phyloP scores from a whole-genome alignment of 2,797 vertebrate species.

The Paguma larvata region DNA sequence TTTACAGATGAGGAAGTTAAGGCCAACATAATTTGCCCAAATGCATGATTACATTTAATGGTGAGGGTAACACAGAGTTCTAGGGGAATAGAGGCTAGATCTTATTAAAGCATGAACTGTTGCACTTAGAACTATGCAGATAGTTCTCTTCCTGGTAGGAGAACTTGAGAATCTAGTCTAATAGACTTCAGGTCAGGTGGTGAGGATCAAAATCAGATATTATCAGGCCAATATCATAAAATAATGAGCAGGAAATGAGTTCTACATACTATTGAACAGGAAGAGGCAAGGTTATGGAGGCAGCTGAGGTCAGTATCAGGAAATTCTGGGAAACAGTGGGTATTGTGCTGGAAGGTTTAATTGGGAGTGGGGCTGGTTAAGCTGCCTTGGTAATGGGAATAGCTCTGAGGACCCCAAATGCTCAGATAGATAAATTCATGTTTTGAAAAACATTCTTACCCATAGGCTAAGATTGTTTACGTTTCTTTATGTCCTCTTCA shows the following conservation, averaged over 20 bases:
- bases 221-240: not conserved
- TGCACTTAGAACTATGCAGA: not conserved
- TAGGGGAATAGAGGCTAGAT: not conserved
- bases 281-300: not conserved
- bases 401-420: not conserved
- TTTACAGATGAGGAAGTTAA: constrained; percentile 12
- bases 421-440: not conserved
- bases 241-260: not conserved
- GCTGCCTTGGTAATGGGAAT: not conserved
- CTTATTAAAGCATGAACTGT: not conserved
- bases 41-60: not conserved
- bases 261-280: not conserved
- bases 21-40: not conserved
- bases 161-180: not conserved
- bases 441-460: not conserved
- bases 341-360: not conserved
- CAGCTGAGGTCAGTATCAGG: not conserved
- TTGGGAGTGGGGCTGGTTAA: not conserved
- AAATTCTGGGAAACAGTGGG: not conserved
- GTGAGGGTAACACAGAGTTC: not conserved
- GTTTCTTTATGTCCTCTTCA: no score
- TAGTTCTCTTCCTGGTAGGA: not conserved
- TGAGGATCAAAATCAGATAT: not conserved
- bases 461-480: not conserved
- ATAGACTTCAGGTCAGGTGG: not conserved